Base-by-base conservation (phyloP, 2,888 invertebrate species). In the Caenorhabditis sinica region DNA sequence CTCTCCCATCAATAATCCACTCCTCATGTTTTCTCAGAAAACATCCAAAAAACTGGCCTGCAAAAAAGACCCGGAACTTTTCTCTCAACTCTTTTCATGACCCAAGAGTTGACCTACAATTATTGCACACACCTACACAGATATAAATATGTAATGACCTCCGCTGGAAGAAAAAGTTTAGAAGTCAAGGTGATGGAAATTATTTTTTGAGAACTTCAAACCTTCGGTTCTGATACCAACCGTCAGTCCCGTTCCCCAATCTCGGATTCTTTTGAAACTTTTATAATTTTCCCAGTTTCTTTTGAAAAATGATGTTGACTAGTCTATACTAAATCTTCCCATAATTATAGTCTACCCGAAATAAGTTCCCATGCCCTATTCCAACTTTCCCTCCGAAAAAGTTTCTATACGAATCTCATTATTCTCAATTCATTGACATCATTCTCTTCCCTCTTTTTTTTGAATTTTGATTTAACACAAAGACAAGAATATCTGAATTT, bases 401-500 rank as follows among this genome's bases (percentile, higher is more conserved):
- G n/a, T 33, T 61, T 40, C 30, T 33, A 58, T 60, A n/a, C 25
- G 25, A 43, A 43, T 15, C 20, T n/a, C 20, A n/a, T 15, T n/a
- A 45, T 20, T 20, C 20, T 23, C 15, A 28, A 28, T 58, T 58
- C 28, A 23, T 28, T 74, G 74, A 74, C 74, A 65, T 74, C 74
- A 74, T 63, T 63, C 1, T 45, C 4, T 40, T 40, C 13, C 40
- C 13, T 4, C 13, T 45, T 43, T 20, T n/a, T 51, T 71, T 58
- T 17, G 40, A 58, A 66, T 66, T n/a, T 25, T 15, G 8, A 20
- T 49, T 45, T 23, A 15, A 9, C 28, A 20, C 45, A 60, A 65
- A 63, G 17, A 40, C 45, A 17, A 43, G 51, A 30, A 56, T 65
- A 74, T 74, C 74, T 56, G 74, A 74, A 74, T 74, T 74, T 74